Conservation (phyloP, 2,113 vertebrate species). For the Gallinago jamesoni region DNA sequence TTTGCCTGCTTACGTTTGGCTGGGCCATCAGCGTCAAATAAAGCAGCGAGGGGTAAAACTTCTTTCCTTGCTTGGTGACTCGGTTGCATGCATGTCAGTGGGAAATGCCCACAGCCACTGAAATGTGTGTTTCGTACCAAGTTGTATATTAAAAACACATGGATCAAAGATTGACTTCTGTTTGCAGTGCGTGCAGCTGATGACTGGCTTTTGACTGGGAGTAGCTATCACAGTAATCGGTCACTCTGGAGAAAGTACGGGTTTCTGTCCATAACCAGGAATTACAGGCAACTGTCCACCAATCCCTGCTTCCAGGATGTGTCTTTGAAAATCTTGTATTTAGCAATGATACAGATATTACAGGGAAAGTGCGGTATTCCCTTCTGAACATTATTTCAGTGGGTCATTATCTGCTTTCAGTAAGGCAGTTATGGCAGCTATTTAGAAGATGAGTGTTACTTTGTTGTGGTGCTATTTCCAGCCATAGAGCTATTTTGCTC, state of each 20-base stretch:
- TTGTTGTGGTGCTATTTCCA: not conserved
- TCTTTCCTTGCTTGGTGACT: not conserved
- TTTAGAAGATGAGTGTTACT: not conserved
- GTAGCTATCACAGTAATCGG: not conserved
- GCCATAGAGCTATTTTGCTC: not conserved
- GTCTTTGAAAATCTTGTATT: not conserved
- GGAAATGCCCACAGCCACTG: not conserved
- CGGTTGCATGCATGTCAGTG: fast-evolving
- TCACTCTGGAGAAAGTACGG: not conserved
- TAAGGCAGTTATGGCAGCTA: not conserved
- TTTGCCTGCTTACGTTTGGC: not conserved
- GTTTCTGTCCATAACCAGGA: not conserved
- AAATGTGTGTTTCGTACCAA: not conserved
- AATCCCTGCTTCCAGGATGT: not conserved
- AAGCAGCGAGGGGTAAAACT: not conserved
- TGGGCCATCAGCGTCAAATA: not conserved
- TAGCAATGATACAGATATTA: not conserved
- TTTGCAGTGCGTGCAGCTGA: not conserved
- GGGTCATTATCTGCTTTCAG: not conserved
- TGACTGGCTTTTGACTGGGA: not conserved
- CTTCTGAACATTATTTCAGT: not conserved
- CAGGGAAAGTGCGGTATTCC: not conserved
- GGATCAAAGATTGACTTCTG: not conserved
- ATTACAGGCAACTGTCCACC: not conserved
- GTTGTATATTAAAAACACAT: not conserved